Percentiles rank a stretch among this genome's conserved stretches.
Conservation (phyloP, 2,113 vertebrate species). For the Pitta sordida region DNA sequence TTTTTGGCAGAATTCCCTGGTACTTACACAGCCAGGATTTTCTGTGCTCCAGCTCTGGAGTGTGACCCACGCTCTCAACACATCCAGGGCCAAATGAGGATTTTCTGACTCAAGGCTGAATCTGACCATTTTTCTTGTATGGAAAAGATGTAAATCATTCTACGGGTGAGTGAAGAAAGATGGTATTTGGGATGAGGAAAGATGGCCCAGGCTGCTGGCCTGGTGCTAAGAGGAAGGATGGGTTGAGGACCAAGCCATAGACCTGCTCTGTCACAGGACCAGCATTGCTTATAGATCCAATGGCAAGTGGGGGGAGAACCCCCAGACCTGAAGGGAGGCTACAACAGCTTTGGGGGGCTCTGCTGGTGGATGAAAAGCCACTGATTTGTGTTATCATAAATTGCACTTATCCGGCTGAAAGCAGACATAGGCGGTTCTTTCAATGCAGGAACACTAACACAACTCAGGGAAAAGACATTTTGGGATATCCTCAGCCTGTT, state of each 20-base stretch:
- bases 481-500: neutral
- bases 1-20: conserved; percentile 5
- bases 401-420: neutral
- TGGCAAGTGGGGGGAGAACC: neutral
- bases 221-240: neutral
- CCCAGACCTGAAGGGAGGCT: neutral
- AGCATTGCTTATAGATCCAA: neutral
- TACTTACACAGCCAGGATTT: neutral
- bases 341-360: neutral
- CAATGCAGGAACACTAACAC: neutral
- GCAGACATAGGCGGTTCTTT: too few relatives aligned
- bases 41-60: neutral
- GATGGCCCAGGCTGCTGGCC: neutral
- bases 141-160: neutral
- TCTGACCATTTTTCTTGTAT: neutral
- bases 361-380: neutral
- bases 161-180: neutral
- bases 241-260: neutral
- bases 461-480: neutral
- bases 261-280: neutral
- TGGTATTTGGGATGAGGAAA: neutral
- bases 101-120: neutral
- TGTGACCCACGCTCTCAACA: neutral
- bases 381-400: rapidly evolving
- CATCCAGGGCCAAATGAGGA: neutral